Evolutionary conservation across 2,113 vertebrate species (phyloP).

Genomic region (Ploceus nigricollis): DNA sequence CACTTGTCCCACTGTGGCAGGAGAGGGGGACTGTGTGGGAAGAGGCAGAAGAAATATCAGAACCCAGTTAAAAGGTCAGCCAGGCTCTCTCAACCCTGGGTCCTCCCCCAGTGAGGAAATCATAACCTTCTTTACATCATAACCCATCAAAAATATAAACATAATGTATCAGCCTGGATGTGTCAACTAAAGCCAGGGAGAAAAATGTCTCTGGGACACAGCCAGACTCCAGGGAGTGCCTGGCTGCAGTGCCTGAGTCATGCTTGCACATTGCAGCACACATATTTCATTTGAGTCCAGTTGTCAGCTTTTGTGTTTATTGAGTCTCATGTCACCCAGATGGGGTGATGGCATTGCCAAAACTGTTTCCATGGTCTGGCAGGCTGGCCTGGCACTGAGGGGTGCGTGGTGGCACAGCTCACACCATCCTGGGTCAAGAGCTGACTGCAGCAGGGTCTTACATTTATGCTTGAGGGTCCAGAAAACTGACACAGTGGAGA

Average conservation of each 20-base stretch:
- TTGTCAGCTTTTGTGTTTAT: neutral
- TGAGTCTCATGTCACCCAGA: neutral
- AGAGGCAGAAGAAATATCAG: neutral
- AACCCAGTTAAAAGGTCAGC: slow-evolving; percentile 32
- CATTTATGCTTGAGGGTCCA: neutral
- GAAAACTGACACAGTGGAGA: neutral
- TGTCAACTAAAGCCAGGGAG: neutral
- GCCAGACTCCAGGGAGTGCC: neutral
- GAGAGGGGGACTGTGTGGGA: neutral
- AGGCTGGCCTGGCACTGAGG: neutral
- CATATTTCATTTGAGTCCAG: neutral
- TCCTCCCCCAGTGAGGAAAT: neutral
- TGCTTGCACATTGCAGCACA: neutral
- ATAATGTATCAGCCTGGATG: neutral
- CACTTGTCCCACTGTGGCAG: neutral
- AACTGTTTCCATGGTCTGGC: neutral
- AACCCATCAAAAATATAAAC: slow-evolving; percentile 10
- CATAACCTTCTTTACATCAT: neutral
- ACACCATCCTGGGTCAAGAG: neutral
- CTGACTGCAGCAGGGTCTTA: neutral
- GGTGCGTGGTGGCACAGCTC: neutral
- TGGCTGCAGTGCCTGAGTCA: neutral
- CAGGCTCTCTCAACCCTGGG: neutral
- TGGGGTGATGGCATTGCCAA: neutral
- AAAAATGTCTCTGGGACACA: neutral